These are phyloP conservation scores for Diabrotica undecimpunctata DNA, from an alignment of 1,140 invertebrate species.

Conservation along the genomic window DNA sequence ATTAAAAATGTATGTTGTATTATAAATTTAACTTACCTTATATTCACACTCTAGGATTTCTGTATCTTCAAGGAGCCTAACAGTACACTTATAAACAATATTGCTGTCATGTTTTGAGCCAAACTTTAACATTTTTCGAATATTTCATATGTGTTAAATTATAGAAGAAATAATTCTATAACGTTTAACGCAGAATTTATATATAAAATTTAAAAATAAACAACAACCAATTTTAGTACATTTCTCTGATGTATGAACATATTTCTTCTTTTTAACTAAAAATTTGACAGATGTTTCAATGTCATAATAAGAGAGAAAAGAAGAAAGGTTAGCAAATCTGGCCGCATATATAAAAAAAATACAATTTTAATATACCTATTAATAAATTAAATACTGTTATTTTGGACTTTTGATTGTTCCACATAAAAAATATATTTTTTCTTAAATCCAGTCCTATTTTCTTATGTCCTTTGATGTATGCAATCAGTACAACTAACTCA, in stretches of 20 bases:
- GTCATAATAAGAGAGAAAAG: no score
- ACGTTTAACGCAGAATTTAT: conserved; percentile 26
- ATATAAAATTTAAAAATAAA: conserved; percentile 40
- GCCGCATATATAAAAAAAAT: no score
- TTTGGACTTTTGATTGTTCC: no score
- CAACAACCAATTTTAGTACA: conserved; percentile 34
- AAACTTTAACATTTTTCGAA: conserved; percentile 65
- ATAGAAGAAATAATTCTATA: conserved; percentile 59
- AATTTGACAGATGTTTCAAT: no score
- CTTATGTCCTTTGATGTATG: no score
- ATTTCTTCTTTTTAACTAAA: neutral
- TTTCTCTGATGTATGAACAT: neutral
- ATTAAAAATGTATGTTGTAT: conserved; percentile 5
- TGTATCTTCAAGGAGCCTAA: conserved; percentile 88
- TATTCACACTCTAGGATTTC: conserved; percentile 94
- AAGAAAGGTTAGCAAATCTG: no score
- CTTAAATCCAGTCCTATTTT: no score
- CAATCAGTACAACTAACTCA: no score
- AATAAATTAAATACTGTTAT: no score
- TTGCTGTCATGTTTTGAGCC: conserved; percentile 78
- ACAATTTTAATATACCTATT: no score
- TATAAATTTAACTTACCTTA: conserved; percentile 64
- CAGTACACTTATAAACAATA: conserved; percentile 88
- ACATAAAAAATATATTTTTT: no score
- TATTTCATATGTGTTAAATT: conserved; percentile 58